These are phyloP conservation scores for Cynocephalus volans DNA, from an alignment of 2,113 vertebrate genomes.

Conservation along the genomic window DNA sequence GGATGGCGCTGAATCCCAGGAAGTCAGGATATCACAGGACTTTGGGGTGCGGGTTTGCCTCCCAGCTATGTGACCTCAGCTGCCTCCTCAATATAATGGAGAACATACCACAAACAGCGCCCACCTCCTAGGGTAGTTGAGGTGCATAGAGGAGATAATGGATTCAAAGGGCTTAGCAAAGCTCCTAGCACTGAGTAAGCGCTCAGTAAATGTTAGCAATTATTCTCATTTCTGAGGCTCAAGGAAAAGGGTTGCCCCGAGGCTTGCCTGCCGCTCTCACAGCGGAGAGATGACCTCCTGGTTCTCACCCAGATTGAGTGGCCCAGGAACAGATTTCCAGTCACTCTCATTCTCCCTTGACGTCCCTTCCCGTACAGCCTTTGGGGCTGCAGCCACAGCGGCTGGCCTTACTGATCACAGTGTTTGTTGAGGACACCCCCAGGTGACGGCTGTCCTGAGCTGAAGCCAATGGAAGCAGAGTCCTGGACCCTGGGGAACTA, in stretches of 20 bases:
- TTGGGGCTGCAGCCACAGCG: not conserved
- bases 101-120: no score
- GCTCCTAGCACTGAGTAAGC: not conserved
- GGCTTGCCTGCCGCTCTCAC: not conserved
- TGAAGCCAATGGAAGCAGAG: not conserved
- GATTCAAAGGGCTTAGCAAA: not conserved
- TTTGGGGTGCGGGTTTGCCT: not conserved
- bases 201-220: not conserved
- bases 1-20: not conserved
- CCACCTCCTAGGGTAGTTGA: no score
- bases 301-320: not conserved
- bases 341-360: not conserved
- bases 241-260: no score
- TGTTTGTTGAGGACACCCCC: not conserved
- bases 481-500: rapidly evolving
- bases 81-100: not conserved
- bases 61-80: not conserved
- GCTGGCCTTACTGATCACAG: not conserved
- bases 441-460: not conserved
- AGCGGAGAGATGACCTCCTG: not conserved
- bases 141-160: not conserved
- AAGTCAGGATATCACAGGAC: rapidly evolving
- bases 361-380: not conserved
- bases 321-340: not conserved
- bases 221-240: not conserved